Conservation (phyloP, 1,140 invertebrate genomes). For the Philaenus spumarius region DNA sequence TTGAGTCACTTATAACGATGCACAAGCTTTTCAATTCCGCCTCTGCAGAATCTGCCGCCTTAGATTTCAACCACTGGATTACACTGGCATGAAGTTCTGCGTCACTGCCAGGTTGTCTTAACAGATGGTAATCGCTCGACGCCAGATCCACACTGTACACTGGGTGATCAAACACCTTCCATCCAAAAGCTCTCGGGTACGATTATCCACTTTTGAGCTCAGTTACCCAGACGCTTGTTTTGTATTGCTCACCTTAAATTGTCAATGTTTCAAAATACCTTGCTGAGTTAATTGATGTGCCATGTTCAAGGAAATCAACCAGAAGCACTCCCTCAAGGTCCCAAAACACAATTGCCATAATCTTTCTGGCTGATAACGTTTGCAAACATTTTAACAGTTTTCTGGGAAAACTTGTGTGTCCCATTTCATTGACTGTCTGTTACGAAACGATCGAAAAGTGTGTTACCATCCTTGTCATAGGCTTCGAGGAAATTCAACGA, state of each 20-base stretch:
- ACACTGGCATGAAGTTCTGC: not conserved
- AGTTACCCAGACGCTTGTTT: not conserved
- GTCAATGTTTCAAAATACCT: not conserved
- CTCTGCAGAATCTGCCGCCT: not conserved
- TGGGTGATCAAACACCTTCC: not conserved
- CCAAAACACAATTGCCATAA: constrained; percentile 33
- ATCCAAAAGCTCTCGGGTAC: not conserved
- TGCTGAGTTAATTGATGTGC: not conserved
- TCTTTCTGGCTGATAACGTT: constrained; percentile 22
- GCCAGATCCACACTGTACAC: not conserved
- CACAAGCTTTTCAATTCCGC: constrained; percentile 4
- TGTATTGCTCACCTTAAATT: not conserved
- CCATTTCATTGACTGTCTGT: not conserved
- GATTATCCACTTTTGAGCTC: not conserved
- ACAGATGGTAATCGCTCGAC: not conserved
- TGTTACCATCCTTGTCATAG: not conserved
- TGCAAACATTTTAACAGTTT: not conserved
- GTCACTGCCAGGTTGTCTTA: not conserved
- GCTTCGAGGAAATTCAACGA: not conserved
- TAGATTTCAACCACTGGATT: not conserved
- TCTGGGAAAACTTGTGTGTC: constrained; percentile 1
- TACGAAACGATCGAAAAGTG: not conserved
- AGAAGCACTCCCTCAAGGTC: constrained; percentile 25
- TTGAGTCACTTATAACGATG: constrained; percentile 2
- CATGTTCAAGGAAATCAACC: constrained; percentile 24